Conservation (phyloP, 1,140 invertebrate genomes). For the Asbolus verrucosus region DNA sequence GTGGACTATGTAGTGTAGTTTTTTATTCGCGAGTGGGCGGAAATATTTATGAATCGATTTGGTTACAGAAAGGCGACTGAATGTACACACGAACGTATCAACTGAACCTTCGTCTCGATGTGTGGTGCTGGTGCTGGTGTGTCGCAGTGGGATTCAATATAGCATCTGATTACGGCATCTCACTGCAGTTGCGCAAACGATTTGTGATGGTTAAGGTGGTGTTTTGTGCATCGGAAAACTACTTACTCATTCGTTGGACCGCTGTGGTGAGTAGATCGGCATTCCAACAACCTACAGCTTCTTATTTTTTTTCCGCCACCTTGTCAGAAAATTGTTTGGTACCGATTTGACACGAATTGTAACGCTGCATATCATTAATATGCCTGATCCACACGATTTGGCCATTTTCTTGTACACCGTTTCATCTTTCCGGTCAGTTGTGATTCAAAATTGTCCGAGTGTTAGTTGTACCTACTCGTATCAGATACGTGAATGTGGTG, state of each 20-base stretch:
- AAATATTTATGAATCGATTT: conserved; percentile 48
- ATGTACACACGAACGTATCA: conserved; percentile 32
- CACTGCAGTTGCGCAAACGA: conserved; percentile 37
- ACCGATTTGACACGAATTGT: conserved; percentile 12
- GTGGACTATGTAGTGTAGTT: conserved; percentile 39
- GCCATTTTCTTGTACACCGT: neutral
- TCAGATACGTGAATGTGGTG: too few relatives aligned
- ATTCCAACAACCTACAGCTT: conserved; percentile 52
- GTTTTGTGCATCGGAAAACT: conserved; percentile 21
- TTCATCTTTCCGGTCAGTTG: too few relatives aligned
- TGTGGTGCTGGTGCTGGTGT: conserved; percentile 34
- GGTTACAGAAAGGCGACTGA: conserved; percentile 45
- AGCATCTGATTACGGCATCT: conserved; percentile 45
- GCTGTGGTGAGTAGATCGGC: conserved; percentile 49
- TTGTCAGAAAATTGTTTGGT: conserved; percentile 26
- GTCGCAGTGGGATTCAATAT: conserved; percentile 42
- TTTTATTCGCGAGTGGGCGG: conserved; percentile 43
- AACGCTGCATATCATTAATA: neutral
- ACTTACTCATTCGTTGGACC: neutral
- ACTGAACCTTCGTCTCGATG: conserved; percentile 37
- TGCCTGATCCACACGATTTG: neutral
- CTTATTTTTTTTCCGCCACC: conserved; percentile 51
- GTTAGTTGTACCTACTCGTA: too few relatives aligned
- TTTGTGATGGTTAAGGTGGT: conserved; percentile 21
- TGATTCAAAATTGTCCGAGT: too few relatives aligned